Base-by-base conservation (phyloP, 2,797 vertebrate genomes). In the Capromys pilorides region DNA sequence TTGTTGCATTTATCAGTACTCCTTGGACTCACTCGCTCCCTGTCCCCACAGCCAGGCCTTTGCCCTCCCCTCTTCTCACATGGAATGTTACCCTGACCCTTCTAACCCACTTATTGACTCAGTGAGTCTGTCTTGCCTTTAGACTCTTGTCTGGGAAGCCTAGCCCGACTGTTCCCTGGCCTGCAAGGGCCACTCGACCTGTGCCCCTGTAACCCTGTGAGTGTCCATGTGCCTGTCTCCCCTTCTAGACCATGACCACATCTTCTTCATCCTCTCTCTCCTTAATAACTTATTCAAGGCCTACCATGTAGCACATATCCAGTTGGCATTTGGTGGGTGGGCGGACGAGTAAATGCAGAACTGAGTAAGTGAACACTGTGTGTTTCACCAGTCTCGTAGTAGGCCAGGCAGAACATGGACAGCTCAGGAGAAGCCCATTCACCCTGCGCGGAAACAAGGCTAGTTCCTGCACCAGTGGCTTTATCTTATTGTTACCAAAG, bases 11-110 rank as follows among this genome's bases (percentile, higher is more conserved):
- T 31, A 21, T 33, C 78, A 24, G 26, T 80, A 36, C 22, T 21
- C 41, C 28, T 6, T 21, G 75, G 39, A 8, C 18, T 11, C 77
- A 10, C 16, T 26, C 45, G 21, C 16, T 51, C 49, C 77, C 18
- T 24, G 10, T 28, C 26, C 49, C 54, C n/a, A 51, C 33, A 0
- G 5, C 84, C 49, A 24, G 45, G 59, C 22, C 81, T 71, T n/a
- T 67, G 61, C 3, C 3, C 36, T 22, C 19, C 4, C 13, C 1
- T 0, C 5, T 39, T 54, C 28, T 51, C 0, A 0, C 66, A 18
- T 7, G 18, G 75, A 51, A 11, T 4, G 8, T 49, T 33, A 19
- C 11, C 57, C 26, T 6, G 13, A 6, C 36, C 86, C 36, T 84
- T 51, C 33, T 39, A 1, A 26, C 6, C 21, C 67, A 49, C 16